Evolutionary conservation across 92 coral and sea anemone genomes (phyloP).

Genomic region (Parazoanthus swiftii): DNA sequence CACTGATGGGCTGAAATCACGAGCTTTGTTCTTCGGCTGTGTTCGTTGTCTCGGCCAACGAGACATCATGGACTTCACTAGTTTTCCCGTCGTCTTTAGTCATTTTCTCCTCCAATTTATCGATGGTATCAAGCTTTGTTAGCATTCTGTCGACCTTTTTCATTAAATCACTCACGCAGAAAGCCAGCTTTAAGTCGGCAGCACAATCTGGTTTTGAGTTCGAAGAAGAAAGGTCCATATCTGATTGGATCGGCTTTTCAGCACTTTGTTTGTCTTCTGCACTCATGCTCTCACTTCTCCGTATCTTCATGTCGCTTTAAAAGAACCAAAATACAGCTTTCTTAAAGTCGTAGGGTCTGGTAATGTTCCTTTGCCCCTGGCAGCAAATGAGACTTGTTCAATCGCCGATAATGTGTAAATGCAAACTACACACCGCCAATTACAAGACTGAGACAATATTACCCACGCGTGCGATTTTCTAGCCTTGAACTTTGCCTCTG

Average conservation of each 20-base stretch:
- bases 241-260: constrained; percentile 19
- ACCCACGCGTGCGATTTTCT: constrained; percentile 15
- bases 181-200: constrained; percentile 31
- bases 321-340: background rate
- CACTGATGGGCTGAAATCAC: background rate
- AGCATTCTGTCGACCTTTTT: constrained; percentile 43
- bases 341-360: background rate
- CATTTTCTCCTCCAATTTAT: constrained; percentile 36
- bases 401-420: background rate
- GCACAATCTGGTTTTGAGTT: constrained; percentile 32
- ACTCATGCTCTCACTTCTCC: constrained; percentile 2
- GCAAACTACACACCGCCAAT: background rate
- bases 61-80: background rate
- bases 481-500: constrained; percentile 16
- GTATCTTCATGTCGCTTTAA: constrained; percentile 19
- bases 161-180: constrained; percentile 46
- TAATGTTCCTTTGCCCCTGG: background rate
- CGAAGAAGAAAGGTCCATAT: constrained; percentile 6
- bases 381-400: background rate
- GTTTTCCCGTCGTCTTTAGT: constrained; percentile 15
- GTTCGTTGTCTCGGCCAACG: background rate
- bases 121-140: constrained; percentile 37
- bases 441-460: background rate
- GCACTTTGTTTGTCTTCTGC: background rate
- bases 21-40: background rate